phyloP scores from a whole-genome alignment of 2,888 invertebrate species.

The Volucella inanis region DNA sequence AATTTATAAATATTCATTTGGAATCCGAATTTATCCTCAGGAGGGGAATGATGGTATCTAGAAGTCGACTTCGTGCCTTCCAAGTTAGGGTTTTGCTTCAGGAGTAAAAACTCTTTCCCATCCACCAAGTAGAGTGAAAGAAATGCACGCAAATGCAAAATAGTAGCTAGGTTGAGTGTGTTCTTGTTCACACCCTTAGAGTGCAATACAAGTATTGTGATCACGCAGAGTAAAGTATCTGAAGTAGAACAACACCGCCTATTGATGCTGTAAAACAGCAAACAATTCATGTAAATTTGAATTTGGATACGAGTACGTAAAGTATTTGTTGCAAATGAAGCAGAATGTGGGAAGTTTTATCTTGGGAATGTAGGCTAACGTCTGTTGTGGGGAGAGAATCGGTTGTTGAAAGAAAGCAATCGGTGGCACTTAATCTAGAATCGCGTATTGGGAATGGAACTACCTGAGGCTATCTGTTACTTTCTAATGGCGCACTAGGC shows the following conservation, averaged over 20 bases:
- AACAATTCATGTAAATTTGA: slow-evolving; percentile 31
- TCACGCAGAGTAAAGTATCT: slow-evolving; percentile 30
- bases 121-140: slow-evolving; percentile 22
- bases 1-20: slow-evolving; percentile 66
- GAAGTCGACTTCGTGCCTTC: neutral
- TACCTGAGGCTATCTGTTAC: too few relatives aligned
- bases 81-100: slow-evolving; percentile 18
- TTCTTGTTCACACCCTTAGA: slow-evolving; percentile 56
- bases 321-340: too few relatives aligned
- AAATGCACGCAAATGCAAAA: slow-evolving; percentile 51
- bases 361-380: too few relatives aligned
- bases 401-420: too few relatives aligned
- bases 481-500: too few relatives aligned
- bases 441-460: too few relatives aligned
- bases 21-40: slow-evolving; percentile 40
- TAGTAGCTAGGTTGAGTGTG: slow-evolving; percentile 41
- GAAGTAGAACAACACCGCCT: slow-evolving; percentile 36
- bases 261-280: slow-evolving; percentile 15
- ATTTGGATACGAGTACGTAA: neutral
- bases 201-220: slow-evolving; percentile 48
- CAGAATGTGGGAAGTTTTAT: too few relatives aligned
- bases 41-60: neutral
- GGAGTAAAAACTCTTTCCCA: slow-evolving; percentile 23
- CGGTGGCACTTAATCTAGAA: too few relatives aligned
- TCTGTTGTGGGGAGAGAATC: too few relatives aligned